Conservation (phyloP, 1,140 invertebrate species). For the Scaptomyza pallida region DNA sequence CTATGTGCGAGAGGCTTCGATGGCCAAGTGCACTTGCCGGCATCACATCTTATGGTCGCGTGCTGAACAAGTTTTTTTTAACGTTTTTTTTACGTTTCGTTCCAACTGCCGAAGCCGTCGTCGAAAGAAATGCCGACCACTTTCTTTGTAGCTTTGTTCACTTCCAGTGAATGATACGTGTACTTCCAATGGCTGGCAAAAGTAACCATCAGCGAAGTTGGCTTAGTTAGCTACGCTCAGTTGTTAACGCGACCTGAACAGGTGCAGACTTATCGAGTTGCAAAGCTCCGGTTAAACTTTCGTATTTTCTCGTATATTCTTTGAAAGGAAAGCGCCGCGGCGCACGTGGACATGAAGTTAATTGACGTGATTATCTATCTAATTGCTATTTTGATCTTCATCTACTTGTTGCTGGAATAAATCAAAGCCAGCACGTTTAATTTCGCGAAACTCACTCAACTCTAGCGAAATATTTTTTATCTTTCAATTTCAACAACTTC, state of each 20-base stretch:
- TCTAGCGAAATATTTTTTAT: slow-evolving; percentile 65
- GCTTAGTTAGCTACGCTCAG: slow-evolving; percentile 40
- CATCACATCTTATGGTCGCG: slow-evolving; percentile 57
- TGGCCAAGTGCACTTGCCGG: slow-evolving; percentile 34
- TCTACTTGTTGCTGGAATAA: slow-evolving; percentile 78
- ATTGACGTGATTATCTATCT: slow-evolving; percentile 83
- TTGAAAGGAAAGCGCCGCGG: slow-evolving; percentile 63
- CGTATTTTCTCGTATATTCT: slow-evolving; percentile 11
- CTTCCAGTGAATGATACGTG: slow-evolving; percentile 42
- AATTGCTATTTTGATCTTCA: slow-evolving; percentile 80
- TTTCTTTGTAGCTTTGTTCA: slow-evolving; percentile 57
- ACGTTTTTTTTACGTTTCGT: slow-evolving; percentile 14
- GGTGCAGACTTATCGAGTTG: slow-evolving; percentile 56
- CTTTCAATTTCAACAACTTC: slow-evolving; percentile 31
- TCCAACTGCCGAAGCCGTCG: slow-evolving; percentile 11
- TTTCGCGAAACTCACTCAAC: slow-evolving; percentile 22
- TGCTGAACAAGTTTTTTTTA: slow-evolving; percentile 75
- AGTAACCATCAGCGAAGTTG: slow-evolving; percentile 46
- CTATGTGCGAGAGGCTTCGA: slow-evolving; percentile 39
- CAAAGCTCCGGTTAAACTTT: slow-evolving; percentile 32
- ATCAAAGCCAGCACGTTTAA: background rate
- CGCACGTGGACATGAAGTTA: slow-evolving; percentile 82
- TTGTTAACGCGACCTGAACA: slow-evolving; percentile 69
- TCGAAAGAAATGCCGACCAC: slow-evolving; percentile 67
- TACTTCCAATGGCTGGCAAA: slow-evolving; percentile 54